A percentile compares a stretch with the other conserved stretches of the same genome.
These are phyloP conservation scores for Liodrosophila aerea DNA, from an alignment of 2,888 invertebrate genomes.

Conservation along the genomic window DNA sequence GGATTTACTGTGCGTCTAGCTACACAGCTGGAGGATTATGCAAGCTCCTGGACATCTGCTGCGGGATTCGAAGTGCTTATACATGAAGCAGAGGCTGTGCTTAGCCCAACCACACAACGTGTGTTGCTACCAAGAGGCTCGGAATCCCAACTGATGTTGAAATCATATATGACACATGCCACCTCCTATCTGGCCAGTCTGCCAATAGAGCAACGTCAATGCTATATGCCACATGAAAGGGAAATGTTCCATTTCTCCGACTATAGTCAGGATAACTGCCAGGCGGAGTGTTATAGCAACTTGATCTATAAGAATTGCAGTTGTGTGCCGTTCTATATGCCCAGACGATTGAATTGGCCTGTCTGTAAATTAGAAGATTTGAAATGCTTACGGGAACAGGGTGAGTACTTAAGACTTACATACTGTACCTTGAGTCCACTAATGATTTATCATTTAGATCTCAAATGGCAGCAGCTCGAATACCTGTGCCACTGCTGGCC, in stretches of 20 bases:
- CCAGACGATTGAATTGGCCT: conserved; percentile 70
- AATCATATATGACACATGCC: conserved; percentile 85
- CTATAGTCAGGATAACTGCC: conserved; percentile 87
- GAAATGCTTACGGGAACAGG: conserved; percentile 59
- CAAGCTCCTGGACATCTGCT: conserved; percentile 84
- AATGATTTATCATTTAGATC: conserved; percentile 42
- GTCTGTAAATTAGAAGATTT: conserved; percentile 62
- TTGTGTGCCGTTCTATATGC: conserved; percentile 85
- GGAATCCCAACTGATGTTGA: conserved; percentile 85
- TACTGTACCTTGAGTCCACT: too few species aligned
- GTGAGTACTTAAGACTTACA: conserved; percentile 34
- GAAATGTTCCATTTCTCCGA: conserved; percentile 73
- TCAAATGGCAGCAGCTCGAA: conserved; percentile 25
- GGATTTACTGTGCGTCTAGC: conserved; percentile 85
- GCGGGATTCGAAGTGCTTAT: conserved; percentile 85
- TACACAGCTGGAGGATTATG: conserved; percentile 84
- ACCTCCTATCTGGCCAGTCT: conserved; percentile 83
- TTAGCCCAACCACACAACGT: conserved; percentile 84
- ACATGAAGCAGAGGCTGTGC: conserved; percentile 85
- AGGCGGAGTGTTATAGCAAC: conserved; percentile 84
- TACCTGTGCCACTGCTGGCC: conserved; percentile 80
- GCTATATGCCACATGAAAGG: conserved; percentile 85
- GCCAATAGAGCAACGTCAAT: conserved; percentile 83
- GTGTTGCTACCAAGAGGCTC: conserved; percentile 83
- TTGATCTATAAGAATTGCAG: conserved; percentile 83